Conservation (phyloP, 2,797 vertebrate genomes). For the Podarcis siculus region DNA sequence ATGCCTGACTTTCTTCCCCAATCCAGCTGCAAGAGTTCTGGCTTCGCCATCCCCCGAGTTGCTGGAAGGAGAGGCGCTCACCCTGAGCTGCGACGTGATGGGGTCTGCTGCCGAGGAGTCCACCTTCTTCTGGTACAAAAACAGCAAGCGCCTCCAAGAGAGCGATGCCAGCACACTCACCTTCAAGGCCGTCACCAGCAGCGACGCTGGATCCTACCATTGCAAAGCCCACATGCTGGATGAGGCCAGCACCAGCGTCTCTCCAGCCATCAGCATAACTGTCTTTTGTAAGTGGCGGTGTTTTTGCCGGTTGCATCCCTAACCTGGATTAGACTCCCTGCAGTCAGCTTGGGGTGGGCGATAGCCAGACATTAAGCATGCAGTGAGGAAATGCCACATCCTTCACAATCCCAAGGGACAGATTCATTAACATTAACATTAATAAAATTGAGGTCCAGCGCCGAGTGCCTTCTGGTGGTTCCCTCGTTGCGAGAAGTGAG, state of each 20-base stretch:
- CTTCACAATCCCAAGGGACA: too few species aligned
- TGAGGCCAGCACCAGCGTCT: not conserved
- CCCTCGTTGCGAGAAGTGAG: too few species aligned
- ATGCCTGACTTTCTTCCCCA: not conserved
- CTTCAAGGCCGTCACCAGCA: conserved; percentile 50
- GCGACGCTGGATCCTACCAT: conserved; percentile 73
- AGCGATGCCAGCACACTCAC: not conserved
- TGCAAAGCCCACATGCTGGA: conserved; percentile 56
- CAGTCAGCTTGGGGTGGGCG: not conserved
- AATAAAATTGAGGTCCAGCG: too few species aligned
- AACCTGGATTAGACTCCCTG: not conserved
- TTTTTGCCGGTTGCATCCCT: not conserved
- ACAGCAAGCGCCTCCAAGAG: conserved; percentile 60
- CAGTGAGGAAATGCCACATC: too few species aligned
- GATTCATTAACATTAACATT: too few species aligned
- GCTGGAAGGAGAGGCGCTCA: conserved; percentile 69
- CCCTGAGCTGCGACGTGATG: conserved; percentile 69
- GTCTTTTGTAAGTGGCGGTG: conserved; percentile 72
- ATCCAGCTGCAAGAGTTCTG: conserved; percentile 71
- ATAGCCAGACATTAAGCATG: not conserved
- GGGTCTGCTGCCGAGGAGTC: not conserved
- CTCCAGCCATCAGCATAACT: conserved; percentile 46
- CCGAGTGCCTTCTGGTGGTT: too few species aligned
- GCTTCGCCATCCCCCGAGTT: conserved; percentile 69
- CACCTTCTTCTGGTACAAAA: conserved; percentile 73